Conservation (phyloP, 1,140 invertebrate genomes). For the Cataglyphis hispanica region DNA sequence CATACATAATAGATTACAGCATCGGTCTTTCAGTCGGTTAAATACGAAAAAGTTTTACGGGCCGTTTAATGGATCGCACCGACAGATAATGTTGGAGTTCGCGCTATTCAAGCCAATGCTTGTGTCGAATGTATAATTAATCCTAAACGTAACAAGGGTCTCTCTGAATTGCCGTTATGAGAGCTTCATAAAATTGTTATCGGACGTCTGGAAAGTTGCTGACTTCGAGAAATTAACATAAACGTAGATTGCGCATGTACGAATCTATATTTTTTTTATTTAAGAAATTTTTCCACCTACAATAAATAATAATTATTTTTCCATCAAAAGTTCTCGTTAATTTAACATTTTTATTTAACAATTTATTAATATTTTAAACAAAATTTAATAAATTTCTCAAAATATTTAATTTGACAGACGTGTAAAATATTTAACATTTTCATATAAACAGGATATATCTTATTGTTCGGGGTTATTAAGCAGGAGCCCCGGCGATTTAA, state of each 20-base stretch:
- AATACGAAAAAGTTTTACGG: constrained; percentile 27
- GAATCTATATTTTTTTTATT: neutral
- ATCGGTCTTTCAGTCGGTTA: constrained; percentile 10
- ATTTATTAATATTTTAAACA: neutral
- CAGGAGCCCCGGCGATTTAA: neutral
- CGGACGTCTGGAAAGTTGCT: neutral
- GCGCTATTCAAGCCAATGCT: neutral
- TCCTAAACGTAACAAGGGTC: constrained; percentile 6
- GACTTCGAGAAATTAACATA: neutral
- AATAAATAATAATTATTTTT: neutral
- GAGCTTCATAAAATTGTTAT: constrained; percentile 33
- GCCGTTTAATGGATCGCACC: constrained; percentile 26
- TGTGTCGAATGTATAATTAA: constrained; percentile 48
- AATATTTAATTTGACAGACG: neutral
- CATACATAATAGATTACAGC: constrained; percentile 61
- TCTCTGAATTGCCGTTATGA: constrained; percentile 34
- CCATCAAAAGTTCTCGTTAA: too few relatives aligned
- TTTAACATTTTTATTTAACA: neutral
- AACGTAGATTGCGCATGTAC: neutral
- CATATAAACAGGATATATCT: neutral
- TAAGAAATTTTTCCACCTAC: neutral
- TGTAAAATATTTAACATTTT: neutral
- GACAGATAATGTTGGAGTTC: neutral
- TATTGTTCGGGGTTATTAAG: neutral
- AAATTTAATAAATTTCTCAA: neutral